A percentile compares a stretch with the other conserved stretches of the same genome.
These are phyloP conservation scores for Abramis brama DNA, from an alignment of 2,113 vertebrate genomes.

Conservation along the genomic window DNA sequence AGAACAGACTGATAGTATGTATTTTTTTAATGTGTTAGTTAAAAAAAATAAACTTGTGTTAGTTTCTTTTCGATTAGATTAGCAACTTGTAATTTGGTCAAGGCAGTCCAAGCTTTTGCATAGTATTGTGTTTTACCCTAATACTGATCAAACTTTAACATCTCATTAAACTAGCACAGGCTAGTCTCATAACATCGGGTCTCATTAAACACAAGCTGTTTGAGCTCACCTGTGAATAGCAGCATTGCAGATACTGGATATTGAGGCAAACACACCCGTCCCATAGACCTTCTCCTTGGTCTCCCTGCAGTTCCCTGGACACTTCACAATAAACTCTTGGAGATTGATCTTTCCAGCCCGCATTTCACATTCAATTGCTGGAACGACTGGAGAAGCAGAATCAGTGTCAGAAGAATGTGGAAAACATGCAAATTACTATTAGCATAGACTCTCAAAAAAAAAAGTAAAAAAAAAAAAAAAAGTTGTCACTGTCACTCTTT, in stretches of 20 bases:
- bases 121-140: not conserved
- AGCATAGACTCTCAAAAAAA: not conserved
- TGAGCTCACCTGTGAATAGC: constrained; percentile 90
- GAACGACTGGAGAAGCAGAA: constrained; percentile 79
- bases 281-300: constrained; percentile 90
- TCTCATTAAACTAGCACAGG: too few relatives aligned
- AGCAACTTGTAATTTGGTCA: not conserved
- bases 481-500: too few relatives aligned
- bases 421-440: not conserved
- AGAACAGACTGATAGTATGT: too few relatives aligned
- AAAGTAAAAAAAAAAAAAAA: accelerated
- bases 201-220: not conserved
- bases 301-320: constrained; percentile 89
- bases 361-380: constrained; percentile 88
- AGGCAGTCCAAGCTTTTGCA: not conserved
- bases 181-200: not conserved
- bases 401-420: not conserved
- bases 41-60: too few relatives aligned
- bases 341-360: constrained; percentile 90
- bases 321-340: constrained; percentile 92
- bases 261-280: constrained; percentile 90
- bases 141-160: not conserved
- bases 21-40: too few relatives aligned
- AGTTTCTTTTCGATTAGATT: not conserved
- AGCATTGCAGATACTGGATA: constrained; percentile 94